Conservation (phyloP, 1,140 invertebrate species). For the Drosophila funebris region DNA sequence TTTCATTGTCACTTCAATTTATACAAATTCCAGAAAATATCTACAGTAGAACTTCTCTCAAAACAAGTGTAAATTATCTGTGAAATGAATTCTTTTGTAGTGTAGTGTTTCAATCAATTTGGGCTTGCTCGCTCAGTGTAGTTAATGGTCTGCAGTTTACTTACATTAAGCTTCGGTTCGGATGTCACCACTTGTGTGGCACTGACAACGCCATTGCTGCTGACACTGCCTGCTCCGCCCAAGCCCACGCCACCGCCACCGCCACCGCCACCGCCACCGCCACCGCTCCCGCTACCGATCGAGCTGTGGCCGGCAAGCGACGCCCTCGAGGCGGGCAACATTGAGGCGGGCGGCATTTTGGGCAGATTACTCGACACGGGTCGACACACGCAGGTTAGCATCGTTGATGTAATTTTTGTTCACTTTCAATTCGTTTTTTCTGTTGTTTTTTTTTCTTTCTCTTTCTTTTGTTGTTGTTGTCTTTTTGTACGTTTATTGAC, state of each 20-base stretch:
- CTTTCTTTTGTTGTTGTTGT: background rate
- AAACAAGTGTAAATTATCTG: too few species aligned
- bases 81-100: background rate
- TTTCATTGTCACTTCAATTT: too few species aligned
- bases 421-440: background rate
- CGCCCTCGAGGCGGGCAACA: conserved; percentile 66
- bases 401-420: conserved; percentile 50
- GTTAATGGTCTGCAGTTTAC: conserved; percentile 51
- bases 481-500: conserved; percentile 12
- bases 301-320: conserved; percentile 23
- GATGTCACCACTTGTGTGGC: conserved; percentile 72
- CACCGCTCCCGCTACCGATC: conserved; percentile 9
- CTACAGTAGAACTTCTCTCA: too few species aligned
- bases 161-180: conserved; percentile 81
- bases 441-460: background rate
- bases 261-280: conserved; percentile 16
- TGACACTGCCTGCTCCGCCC: conserved; percentile 9
- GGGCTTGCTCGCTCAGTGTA: conserved; percentile 25
- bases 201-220: conserved; percentile 32
- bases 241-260: too few species aligned
- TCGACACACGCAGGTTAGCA: conserved; percentile 83
- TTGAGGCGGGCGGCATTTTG: conserved; percentile 75
- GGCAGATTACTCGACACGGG: conserved; percentile 83
- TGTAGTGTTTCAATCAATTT: background rate
- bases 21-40: too few species aligned